Percentiles rank a stretch among this genome's conserved stretches.
Conservation (phyloP, 2,113 vertebrate species). For the Rhabdornis inornatus region DNA sequence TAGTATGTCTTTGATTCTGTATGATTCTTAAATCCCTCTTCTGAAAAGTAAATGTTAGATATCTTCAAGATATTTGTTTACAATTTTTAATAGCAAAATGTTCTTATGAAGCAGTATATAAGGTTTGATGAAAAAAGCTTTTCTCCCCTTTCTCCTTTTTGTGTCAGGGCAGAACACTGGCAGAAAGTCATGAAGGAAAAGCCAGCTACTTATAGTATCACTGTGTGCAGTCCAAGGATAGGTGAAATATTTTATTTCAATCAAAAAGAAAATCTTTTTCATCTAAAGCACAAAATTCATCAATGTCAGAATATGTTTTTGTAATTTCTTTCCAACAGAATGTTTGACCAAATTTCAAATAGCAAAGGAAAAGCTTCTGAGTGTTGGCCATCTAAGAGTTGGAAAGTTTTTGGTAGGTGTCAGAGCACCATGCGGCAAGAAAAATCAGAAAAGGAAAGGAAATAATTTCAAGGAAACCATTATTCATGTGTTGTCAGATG, state of each 20-base stretch:
- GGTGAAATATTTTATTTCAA: not conserved
- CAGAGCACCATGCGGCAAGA: not conserved
- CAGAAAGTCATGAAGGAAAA: not conserved
- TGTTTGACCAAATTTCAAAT: not conserved
- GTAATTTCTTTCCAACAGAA: not conserved
- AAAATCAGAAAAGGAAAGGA: not conserved
- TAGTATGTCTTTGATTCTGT: not conserved
- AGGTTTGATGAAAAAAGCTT: not conserved
- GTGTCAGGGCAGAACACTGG: not conserved
- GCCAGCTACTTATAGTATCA: not conserved
- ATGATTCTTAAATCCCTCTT: not conserved
- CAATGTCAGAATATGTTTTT: not conserved
- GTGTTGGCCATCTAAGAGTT: not conserved
- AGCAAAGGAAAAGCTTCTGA: not conserved
- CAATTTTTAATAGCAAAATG: not conserved
- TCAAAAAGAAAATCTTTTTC: not conserved
- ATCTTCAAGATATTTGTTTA: not conserved
- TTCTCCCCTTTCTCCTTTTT: not conserved
- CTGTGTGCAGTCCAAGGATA: not conserved
- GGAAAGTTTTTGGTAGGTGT: not conserved
- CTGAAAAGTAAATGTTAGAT: not conserved
- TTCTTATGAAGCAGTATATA: not conserved
- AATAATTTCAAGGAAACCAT: not conserved
- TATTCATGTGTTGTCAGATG: not conserved
- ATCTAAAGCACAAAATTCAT: not conserved